phyloP scores from a whole-genome alignment of 2,113 vertebrate genomes.

The Limnothrissa miodon region DNA sequence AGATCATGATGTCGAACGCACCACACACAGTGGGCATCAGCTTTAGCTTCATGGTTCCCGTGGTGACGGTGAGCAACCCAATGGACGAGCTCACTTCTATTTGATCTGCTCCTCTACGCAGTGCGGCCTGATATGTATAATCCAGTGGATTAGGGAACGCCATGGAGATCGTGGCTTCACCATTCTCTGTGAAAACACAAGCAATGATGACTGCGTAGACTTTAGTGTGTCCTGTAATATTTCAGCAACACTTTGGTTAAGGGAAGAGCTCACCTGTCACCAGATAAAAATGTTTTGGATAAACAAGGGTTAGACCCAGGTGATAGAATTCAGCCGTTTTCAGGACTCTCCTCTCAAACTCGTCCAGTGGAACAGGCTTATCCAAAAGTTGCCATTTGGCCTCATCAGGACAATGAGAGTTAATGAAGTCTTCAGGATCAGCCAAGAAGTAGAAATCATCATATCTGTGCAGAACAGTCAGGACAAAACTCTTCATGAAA shows the following conservation, averaged over 20 bases:
- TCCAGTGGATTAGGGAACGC: conserved; percentile 47
- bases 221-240: neutral
- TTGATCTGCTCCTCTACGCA: neutral
- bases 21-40: conserved; percentile 50
- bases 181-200: conserved; percentile 50
- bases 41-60: conserved; percentile 45
- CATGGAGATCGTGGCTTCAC: conserved; percentile 56
- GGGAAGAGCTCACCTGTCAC: conserved; percentile 63
- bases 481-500: neutral
- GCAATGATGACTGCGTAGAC: neutral
- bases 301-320: conserved; percentile 67
- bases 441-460: conserved; percentile 79
- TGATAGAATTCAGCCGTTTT: conserved; percentile 76
- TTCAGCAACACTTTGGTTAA: neutral
- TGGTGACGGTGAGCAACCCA: conserved; percentile 41
- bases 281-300: conserved; percentile 66
- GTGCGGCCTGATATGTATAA: conserved; percentile 62
- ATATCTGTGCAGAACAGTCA: conserved; percentile 57
- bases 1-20: conserved; percentile 61
- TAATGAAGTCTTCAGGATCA: conserved; percentile 74
- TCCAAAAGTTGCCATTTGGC: conserved; percentile 76
- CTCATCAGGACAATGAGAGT: conserved; percentile 73
- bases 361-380: conserved; percentile 46
- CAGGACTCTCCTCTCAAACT: conserved; percentile 73
- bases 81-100: conserved; percentile 40